These are phyloP conservation scores for Erynnis tages DNA, from an alignment of 2,888 invertebrate genomes.

Conservation along the genomic window DNA sequence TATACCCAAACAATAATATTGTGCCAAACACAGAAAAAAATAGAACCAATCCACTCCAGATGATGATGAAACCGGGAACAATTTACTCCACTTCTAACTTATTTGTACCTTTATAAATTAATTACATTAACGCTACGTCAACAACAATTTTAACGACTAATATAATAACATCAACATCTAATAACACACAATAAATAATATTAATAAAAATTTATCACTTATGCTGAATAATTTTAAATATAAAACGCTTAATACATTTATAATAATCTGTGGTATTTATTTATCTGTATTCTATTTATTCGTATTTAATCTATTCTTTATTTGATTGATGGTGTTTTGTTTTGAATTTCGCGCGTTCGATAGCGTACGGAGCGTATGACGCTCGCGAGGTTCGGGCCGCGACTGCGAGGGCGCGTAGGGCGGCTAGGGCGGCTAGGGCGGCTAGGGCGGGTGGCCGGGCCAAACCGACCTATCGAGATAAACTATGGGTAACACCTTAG, in stretches of 20 bases:
- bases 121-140: background rate
- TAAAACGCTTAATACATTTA: background rate
- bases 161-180: background rate
- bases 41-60: background rate
- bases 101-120: background rate
- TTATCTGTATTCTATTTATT: background rate
- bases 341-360: conserved; percentile 5
- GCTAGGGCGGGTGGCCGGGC: conserved; percentile 25
- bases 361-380: background rate
- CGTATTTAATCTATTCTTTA: background rate
- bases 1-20: background rate
- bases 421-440: conserved; percentile 18
- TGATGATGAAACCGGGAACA: background rate
- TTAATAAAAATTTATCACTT: conserved; percentile 1
- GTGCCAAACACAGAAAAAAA: background rate
- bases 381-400: background rate
- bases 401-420: background rate
- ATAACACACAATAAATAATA: background rate
- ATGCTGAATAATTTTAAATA: background rate
- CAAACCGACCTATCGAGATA: conserved; percentile 5
- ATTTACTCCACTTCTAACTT: conserved; percentile 1
- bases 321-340: background rate
- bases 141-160: conserved; percentile 1
- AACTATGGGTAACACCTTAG: background rate
- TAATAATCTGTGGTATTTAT: no score